A percentile compares a stretch with the other conserved stretches of the same genome.
These are phyloP conservation scores for Sciurus niger DNA, from an alignment of 2,113 vertebrate genomes.

Conservation along the genomic window DNA sequence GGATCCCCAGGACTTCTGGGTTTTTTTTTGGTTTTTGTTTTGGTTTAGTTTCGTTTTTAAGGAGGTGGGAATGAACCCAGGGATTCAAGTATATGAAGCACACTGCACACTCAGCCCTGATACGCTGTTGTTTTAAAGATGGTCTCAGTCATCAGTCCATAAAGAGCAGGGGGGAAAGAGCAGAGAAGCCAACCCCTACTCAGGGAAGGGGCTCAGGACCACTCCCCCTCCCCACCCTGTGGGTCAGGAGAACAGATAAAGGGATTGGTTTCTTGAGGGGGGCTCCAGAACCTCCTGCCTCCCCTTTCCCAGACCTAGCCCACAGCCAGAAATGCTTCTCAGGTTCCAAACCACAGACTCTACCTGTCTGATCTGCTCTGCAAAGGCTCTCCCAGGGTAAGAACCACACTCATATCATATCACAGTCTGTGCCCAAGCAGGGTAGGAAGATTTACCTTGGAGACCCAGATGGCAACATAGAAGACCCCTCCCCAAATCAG, in stretches of 20 bases:
- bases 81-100: not conserved
- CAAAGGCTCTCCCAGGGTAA: not conserved
- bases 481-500: not conserved
- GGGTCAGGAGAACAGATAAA: not conserved
- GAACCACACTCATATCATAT: not conserved
- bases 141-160: not conserved
- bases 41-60: no score
- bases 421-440: not conserved
- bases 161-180: not conserved
- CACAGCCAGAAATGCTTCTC: not conserved
- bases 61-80: not conserved
- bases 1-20: accelerated
- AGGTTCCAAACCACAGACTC: not conserved
- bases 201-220: not conserved
- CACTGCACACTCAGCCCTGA: no score
- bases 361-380: not conserved
- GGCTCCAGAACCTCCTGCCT: no score
- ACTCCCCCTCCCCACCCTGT: not conserved
- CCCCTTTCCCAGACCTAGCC: not conserved
- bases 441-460: not conserved
- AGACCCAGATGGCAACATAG: not conserved
- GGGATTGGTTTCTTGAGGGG: not conserved
- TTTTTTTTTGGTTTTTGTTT: not conserved
- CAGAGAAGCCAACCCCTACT: not conserved
- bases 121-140: not conserved